A percentile compares a stretch with the other conserved stretches of the same genome.
Evolutionary conservation across 2,113 vertebrate genomes (phyloP).

Genomic region (Chelonoidis abingdonii): DNA sequence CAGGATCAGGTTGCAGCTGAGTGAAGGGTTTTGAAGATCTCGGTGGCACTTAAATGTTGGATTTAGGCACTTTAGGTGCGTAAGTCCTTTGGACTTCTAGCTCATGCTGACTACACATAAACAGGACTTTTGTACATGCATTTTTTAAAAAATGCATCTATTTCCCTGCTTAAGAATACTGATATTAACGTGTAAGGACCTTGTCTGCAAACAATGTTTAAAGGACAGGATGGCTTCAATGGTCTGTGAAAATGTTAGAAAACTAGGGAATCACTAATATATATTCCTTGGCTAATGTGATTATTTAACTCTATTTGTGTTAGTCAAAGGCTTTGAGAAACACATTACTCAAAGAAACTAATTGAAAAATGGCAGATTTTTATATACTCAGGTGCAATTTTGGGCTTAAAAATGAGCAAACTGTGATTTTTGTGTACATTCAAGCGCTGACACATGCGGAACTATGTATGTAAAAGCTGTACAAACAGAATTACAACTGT

Average conservation of each 20-base stretch:
- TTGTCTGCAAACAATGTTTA: background rate
- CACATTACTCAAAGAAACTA: background rate
- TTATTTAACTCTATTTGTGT: background rate
- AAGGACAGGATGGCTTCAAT: background rate
- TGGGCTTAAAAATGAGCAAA: background rate
- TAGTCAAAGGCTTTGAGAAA: background rate
- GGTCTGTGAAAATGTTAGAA: background rate
- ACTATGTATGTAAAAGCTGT: background rate
- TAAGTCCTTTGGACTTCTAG: background rate
- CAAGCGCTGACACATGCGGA: background rate
- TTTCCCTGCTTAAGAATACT: background rate
- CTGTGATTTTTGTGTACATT: background rate
- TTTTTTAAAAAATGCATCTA: background rate
- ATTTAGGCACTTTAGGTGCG: background rate
- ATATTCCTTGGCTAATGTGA: background rate
- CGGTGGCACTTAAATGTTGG: background rate
- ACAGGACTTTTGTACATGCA: background rate
- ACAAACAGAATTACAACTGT: background rate
- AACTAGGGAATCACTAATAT: background rate
- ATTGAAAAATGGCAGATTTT: background rate
- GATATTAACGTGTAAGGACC: background rate
- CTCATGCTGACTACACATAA: background rate
- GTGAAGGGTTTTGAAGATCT: background rate
- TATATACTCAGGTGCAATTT: background rate
- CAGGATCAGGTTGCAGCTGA: background rate